Evolutionary conservation across 2,888 invertebrate genomes (phyloP), one percentile per base, ranked within the genome.

Genomic region (Drosophila subquinaria): DNA sequence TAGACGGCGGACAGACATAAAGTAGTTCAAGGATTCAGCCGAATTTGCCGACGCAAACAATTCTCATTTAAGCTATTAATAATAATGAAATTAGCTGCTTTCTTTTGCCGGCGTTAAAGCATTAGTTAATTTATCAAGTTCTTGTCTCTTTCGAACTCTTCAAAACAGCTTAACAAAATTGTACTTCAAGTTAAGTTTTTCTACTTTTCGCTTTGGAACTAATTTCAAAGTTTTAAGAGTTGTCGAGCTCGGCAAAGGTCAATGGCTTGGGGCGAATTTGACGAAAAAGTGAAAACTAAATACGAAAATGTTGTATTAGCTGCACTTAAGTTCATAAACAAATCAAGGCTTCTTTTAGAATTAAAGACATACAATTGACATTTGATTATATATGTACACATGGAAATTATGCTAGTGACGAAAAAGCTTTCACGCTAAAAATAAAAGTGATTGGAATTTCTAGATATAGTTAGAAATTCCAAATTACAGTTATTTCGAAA

Each of bases 1-100:
- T 33, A 47, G n/a, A 23, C 15, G 13, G 42, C 15, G 9, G 11
- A 33, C 23, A 5, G 9, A 10, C 15, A 15, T 15, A 6, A 72
- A 57, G 17, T 51, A 36, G 78, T 61, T 59, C 56, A 73, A 55
- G 75, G 74, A 66, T 76, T n/a, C 8, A 8, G n/a, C 36, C 11
- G 9, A 52, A 42, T 17, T 47, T 65, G 55, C 13, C 43, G 50
- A 27, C 27, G 13, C n/a, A 47, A 50, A 20, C 42, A 43, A 38
- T 57, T 42, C 42, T 47, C 33, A 27, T 48, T 59, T 36, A 51
- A 52, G 50, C 42, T 51, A 63, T 55, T 36, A 64, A 56, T 43
- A 53, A 43, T 51, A 60, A 51, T 51, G 51, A 51, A 60, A 51
- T 50, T 59, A 47, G 27, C 47, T 47, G 56, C 36, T 36, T 45